phyloP scores from a whole-genome alignment of 2,797 vertebrate genomes.

The Hypotaenidia okinawae region DNA sequence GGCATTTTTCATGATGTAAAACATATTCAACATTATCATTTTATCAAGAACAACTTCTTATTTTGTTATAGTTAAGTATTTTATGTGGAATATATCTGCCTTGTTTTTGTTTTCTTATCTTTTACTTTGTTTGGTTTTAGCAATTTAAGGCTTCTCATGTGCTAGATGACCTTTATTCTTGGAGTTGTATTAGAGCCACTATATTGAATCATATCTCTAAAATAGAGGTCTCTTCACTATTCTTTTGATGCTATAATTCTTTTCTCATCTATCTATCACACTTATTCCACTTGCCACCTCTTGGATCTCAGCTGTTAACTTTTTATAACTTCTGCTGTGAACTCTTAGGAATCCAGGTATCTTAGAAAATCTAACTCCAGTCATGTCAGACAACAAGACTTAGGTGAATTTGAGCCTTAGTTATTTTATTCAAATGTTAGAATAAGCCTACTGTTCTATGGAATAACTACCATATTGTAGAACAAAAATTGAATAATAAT shows the following conservation, averaged over 20 bases:
- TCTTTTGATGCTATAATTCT: background rate
- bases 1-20: background rate
- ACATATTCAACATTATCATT: background rate
- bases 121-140: background rate
- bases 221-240: background rate
- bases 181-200: background rate
- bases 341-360: background rate
- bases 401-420: background rate
- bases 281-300: background rate
- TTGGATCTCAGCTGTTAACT: background rate
- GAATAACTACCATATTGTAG: background rate
- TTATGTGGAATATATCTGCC: background rate
- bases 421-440: background rate
- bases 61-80: background rate
- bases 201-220: background rate
- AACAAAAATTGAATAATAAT: background rate
- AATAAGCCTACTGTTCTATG: background rate
- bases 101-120: background rate
- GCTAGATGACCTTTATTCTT: background rate
- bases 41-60: background rate
- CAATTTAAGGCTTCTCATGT: background rate
- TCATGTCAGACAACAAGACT: background rate
- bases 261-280: background rate
- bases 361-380: background rate
- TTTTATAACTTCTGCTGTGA: background rate